Evolutionary conservation across 2,113 vertebrate species (phyloP), one percentile per base, ranked within the genome.

Genomic region (Seriola quinqueradiata): DNA sequence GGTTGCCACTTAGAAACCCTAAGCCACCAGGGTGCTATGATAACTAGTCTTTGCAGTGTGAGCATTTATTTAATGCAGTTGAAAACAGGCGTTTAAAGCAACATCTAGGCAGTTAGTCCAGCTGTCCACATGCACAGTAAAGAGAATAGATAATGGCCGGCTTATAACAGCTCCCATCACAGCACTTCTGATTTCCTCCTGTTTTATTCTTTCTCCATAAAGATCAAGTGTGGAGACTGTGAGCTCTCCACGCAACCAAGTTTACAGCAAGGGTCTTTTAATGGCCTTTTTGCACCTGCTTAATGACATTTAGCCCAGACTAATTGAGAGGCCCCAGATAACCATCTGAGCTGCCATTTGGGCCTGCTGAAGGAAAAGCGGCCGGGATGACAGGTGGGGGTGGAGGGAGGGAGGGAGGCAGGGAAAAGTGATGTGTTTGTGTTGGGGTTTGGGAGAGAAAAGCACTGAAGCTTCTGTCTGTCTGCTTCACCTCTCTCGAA

Each of bases 271-370:
- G 34, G 64, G n/a, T 86, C 79, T 70, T 75, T 84, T 78, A 71
- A 25, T 69, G 88, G 88, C 87, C 86, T 83, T 89, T 89, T 89
- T 93, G 93, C 94, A 95, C 91, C 94, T 95, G 94, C 63, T 81
- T 89, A 64, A 89, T 94, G 95, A 93, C 93, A 95, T 95, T 95
- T 92, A 85, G 87, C 79, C 78, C 83, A 90, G 89, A 91, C 92
- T 93, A 93, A 94, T 87, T 90, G 89, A 87, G 87, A 87, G 86
- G 79, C 89, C 87, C 70, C 77, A 70, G 95, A 95, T 95, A 92
- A 87, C 75, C 85, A 95, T 95, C 95, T 85, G 88, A 78, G 79
- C 83, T 89, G 92, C 91, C 94, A 94, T 95, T 93, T 93, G 76
- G 87, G 59, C 71, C 69, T 13, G 94, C 86, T 90, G 92, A 93